A percentile compares a stretch with the other conserved stretches of the same genome.
Conservation (phyloP, 2,888 invertebrate genomes). For the Oegoconia quadripuncta region DNA sequence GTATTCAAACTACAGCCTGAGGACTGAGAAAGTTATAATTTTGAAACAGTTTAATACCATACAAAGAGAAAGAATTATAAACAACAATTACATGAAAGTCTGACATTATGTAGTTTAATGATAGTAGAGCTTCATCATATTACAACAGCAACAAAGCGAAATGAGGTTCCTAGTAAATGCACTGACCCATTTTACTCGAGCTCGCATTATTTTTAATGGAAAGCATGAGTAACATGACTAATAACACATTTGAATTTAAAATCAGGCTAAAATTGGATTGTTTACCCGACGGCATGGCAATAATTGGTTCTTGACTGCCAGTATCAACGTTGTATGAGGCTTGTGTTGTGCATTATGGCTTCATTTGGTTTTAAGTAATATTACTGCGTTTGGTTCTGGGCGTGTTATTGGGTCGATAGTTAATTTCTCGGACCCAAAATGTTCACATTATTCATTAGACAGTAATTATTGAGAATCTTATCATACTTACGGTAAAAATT, state of each 20-base stretch:
- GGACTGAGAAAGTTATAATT: too few species aligned
- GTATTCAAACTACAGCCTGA: too few species aligned
- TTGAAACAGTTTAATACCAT: too few species aligned
- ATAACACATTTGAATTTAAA: constrained; percentile 9
- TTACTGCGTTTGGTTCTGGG: neutral
- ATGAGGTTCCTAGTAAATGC: neutral
- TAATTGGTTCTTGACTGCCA: constrained; percentile 6
- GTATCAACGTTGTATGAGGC: neutral
- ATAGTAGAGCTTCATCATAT: neutral
- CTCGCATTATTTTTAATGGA: constrained; percentile 7
- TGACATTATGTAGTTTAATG: too few species aligned
- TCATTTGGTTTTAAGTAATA: neutral
- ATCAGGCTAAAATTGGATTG: constrained; percentile 5
- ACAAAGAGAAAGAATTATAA: too few species aligned
- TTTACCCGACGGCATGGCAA: constrained; percentile 4
- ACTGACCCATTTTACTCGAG: constrained; percentile 3
- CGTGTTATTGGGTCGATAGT: too few species aligned
- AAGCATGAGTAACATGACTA: constrained; percentile 3
- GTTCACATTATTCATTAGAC: too few species aligned
- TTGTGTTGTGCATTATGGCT: neutral
- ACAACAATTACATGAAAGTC: too few species aligned
- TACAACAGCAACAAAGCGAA: neutral
- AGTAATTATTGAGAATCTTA: too few species aligned
- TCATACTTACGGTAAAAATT: too few species aligned
- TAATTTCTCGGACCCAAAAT: too few species aligned